These are phyloP conservation scores for Uloborus diversus DNA, from an alignment of 1,140 invertebrate species.

Conservation along the genomic window DNA sequence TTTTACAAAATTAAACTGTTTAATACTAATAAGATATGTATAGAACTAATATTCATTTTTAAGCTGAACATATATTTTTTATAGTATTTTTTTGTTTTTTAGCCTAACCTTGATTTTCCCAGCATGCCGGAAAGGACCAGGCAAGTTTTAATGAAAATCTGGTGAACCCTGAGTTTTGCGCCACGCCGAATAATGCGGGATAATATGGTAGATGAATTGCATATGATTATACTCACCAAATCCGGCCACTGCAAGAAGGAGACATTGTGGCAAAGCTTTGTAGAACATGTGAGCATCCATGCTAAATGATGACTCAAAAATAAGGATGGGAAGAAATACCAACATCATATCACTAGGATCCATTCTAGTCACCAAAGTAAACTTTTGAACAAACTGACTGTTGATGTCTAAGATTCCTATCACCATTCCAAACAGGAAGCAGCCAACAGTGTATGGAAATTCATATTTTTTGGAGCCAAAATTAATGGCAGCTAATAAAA, in stretches of 20 bases:
- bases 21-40: no score
- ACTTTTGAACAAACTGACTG: conserved; percentile 7
- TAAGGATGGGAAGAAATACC: conserved; percentile 26
- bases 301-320: conserved; percentile 39
- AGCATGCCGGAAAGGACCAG: no score
- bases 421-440: conserved; percentile 12
- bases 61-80: no score
- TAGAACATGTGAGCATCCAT: conserved; percentile 45
- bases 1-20: no score
- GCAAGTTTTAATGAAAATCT: no score
- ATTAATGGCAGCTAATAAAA: conserved; percentile 20
- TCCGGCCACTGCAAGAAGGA: conserved; percentile 19
- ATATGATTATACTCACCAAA: conserved; percentile 28
- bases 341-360: conserved; percentile 33
- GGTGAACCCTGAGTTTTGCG: no score
- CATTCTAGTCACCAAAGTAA: conserved; percentile 3
- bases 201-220: no score
- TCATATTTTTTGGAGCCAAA: conserved; percentile 38
- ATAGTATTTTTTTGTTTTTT: no score
- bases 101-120: no score
- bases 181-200: no score
- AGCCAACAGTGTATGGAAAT: conserved; percentile 32
- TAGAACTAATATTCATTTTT: no score
- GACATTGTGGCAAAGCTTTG: conserved; percentile 1
- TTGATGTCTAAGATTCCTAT: conserved; percentile 12